Conservation (phyloP, 2,113 vertebrate genomes). For the Taxidea taxus region DNA sequence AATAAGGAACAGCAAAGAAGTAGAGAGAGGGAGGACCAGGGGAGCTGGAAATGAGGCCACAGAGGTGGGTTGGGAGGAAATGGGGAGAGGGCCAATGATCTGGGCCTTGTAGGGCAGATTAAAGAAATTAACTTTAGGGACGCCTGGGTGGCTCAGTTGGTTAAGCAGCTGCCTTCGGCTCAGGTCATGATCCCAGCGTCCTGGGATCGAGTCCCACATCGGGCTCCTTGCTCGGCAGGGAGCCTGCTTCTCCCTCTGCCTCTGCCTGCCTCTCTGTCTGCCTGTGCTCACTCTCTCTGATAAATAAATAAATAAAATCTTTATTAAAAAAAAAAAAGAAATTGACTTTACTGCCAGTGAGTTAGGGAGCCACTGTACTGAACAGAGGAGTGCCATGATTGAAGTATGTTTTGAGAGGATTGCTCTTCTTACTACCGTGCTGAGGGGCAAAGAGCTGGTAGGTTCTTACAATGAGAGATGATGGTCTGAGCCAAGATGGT, state of each 20-base stretch:
- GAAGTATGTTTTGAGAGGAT: not conserved
- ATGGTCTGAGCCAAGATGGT: not conserved
- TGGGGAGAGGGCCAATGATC: not conserved
- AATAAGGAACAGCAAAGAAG: not conserved
- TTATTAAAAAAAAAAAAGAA: too few relatives aligned
- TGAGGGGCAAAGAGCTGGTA: not conserved
- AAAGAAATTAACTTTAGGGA: not conserved
- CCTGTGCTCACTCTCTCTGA: too few relatives aligned
- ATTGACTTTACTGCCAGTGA: not conserved
- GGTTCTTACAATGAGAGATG: not conserved
- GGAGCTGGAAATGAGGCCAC: not conserved
- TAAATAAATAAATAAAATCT: too few relatives aligned
- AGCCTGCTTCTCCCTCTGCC: too few relatives aligned
- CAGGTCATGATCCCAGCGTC: too few relatives aligned
- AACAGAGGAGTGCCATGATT: not conserved
- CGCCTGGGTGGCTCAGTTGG: too few relatives aligned
- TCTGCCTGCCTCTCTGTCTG: too few relatives aligned
- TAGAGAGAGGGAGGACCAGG: not conserved
- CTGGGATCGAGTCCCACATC: too few relatives aligned
- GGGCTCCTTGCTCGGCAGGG: too few relatives aligned
- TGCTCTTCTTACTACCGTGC: not conserved
- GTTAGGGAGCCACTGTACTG: not conserved
- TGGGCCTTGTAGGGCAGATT: not conserved
- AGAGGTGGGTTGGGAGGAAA: not conserved
- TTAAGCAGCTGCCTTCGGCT: too few relatives aligned